A percentile compares a stretch with the other conserved stretches of the same genome.
These are phyloP conservation scores for Cantharis nigra DNA, from an alignment of 2,888 invertebrate genomes.

Conservation along the genomic window DNA sequence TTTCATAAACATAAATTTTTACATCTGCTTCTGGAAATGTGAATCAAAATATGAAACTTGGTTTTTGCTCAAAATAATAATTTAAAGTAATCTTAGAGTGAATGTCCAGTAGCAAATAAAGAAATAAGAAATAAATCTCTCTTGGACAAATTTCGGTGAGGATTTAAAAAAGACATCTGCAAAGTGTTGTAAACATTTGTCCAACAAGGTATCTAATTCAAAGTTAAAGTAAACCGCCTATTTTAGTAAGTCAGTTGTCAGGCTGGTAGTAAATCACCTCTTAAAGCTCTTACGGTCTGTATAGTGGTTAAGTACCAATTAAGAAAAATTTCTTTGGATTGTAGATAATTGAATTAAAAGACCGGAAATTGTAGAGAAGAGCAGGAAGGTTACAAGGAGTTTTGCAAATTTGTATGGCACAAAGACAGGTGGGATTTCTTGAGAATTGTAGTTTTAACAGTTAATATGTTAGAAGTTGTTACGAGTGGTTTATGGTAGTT, in stretches of 20 bases:
- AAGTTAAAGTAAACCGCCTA: constrained; percentile 19
- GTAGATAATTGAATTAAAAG: constrained; percentile 10
- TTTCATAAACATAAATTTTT: constrained; percentile 3
- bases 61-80: too few relatives aligned
- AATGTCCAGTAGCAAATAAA: background rate
- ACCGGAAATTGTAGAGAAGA: constrained; percentile 28
- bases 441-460: constrained; percentile 37
- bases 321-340: constrained; percentile 25
- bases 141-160: constrained; percentile 7
- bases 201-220: constrained; percentile 21
- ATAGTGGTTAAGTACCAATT: constrained; percentile 30
- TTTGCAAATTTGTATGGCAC: constrained; percentile 30
- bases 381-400: constrained; percentile 15
- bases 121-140: background rate
- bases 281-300: constrained; percentile 25
- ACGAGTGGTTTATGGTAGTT: constrained; percentile 39
- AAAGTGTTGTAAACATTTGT: constrained; percentile 34
- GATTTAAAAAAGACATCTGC: constrained; percentile 37
- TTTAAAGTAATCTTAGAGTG: too few relatives aligned
- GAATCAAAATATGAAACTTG: background rate
- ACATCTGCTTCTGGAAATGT: background rate
- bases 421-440: constrained; percentile 39
- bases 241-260: constrained; percentile 27
- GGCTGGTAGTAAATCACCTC: constrained; percentile 26
- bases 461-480: constrained; percentile 27